phyloP scores from a whole-genome alignment of 2,888 invertebrate genomes.

The Calephelis perditalis region DNA sequence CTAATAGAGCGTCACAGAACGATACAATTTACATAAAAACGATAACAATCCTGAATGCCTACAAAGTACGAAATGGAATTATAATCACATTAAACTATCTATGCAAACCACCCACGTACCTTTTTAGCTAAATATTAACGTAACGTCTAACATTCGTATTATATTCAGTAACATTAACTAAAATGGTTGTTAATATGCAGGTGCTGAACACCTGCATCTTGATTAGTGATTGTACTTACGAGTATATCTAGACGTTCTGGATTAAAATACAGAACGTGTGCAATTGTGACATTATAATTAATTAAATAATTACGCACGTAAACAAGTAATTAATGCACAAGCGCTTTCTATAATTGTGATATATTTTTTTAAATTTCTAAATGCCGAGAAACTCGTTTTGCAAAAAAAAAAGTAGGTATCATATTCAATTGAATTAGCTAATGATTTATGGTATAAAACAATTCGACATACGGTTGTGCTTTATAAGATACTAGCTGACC shows the following conservation, averaged over 20 bases:
- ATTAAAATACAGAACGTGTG: conserved; percentile 55
- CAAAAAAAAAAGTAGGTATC: too few relatives aligned
- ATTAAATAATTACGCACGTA: conserved; percentile 46
- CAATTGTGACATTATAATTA: conserved; percentile 61
- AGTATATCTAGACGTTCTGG: conserved; percentile 44
- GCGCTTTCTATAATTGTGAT: not conserved
- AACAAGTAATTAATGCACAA: conserved; percentile 13
- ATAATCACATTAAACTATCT: too few relatives aligned
- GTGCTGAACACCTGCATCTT: conserved; percentile 67
- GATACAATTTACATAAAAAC: too few relatives aligned
- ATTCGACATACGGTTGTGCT: too few relatives aligned
- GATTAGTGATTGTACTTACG: conserved; percentile 64
- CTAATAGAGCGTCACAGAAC: too few relatives aligned
- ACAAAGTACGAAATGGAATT: too few relatives aligned
- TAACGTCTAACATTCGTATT: conserved; percentile 9
- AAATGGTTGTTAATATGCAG: conserved; percentile 49
- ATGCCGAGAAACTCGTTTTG: too few relatives aligned
- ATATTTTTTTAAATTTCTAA: not conserved
- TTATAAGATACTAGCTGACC: too few relatives aligned
- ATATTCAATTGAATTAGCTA: too few relatives aligned
- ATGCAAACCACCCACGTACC: not conserved
- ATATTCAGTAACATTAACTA: conserved; percentile 28
- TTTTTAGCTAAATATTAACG: not conserved
- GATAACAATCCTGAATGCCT: too few relatives aligned
- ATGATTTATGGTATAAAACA: too few relatives aligned